These are phyloP conservation scores for Bagarius yarrelli DNA, from an alignment of 2,113 vertebrate species.

Conservation along the genomic window DNA sequence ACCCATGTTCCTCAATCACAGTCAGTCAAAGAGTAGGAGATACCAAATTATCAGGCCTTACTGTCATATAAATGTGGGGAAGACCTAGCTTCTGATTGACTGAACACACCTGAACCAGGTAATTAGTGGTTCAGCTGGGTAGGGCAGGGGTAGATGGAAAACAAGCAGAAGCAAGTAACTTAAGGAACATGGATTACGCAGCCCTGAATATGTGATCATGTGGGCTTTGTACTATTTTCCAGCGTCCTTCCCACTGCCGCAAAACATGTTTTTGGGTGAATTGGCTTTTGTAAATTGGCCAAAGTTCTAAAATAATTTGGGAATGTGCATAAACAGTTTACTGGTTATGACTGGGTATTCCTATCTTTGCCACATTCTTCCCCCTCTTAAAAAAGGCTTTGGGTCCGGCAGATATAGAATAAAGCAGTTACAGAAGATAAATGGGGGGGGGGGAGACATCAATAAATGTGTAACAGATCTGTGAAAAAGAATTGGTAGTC, in stretches of 20 bases:
- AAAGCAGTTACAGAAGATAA: neutral
- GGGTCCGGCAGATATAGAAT: neutral
- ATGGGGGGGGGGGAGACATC: no score
- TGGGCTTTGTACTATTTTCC: neutral
- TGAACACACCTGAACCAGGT: no score
- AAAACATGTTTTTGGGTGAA: neutral
- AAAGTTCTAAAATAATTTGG: neutral
- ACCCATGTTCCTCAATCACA: no score
- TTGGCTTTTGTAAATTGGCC: neutral
- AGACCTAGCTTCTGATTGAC: no score
- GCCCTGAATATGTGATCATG: neutral
- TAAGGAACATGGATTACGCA: no score
- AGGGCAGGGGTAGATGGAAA: no score
- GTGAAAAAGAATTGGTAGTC: slow-evolving; percentile 18
- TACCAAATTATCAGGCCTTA: no score
- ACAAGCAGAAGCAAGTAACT: no score
- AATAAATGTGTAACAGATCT: neutral
- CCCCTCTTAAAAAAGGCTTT: neutral
- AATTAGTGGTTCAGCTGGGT: no score
- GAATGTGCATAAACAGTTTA: neutral
- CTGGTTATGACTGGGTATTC: neutral
- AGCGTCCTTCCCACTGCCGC: neutral
- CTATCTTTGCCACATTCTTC: neutral
- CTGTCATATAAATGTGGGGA: no score
- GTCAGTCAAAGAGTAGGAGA: no score